Conservation (phyloP, 2,797 vertebrate species). For the Strix occidentalis region DNA sequence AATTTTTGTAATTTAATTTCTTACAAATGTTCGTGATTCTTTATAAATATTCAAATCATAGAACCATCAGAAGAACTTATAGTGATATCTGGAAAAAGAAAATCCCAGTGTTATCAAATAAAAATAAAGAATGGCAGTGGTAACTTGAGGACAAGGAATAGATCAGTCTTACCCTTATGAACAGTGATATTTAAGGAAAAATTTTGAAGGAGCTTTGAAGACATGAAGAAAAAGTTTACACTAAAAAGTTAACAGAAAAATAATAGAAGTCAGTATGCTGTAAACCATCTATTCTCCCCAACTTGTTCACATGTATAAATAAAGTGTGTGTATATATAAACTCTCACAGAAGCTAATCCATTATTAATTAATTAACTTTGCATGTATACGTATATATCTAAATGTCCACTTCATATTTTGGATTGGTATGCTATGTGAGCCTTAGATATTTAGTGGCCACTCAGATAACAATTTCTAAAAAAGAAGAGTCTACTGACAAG, state of each 20-base stretch:
- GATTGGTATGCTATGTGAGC: background rate
- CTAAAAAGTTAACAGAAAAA: background rate
- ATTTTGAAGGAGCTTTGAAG: background rate
- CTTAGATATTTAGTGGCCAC: background rate
- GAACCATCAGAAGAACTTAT: background rate
- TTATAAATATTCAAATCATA: background rate
- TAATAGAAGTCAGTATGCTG: background rate
- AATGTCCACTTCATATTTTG: background rate
- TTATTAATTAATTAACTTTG: background rate
- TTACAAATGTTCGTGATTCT: background rate
- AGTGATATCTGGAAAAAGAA: background rate
- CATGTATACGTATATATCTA: background rate
- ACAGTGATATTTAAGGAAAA: background rate
- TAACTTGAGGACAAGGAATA: background rate
- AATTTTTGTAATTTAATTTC: background rate
- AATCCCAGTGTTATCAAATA: background rate
- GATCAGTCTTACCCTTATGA: background rate
- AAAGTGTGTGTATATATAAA: background rate
- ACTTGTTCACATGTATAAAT: background rate
- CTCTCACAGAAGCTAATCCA: background rate
- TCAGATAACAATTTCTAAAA: background rate
- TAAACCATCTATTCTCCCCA: background rate
- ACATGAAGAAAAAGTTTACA: background rate
- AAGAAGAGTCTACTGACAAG: background rate
- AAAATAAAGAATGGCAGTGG: background rate